Evolutionary conservation across 2,888 invertebrate genomes (phyloP).

Genomic region (Alloplasta piceator): DNA sequence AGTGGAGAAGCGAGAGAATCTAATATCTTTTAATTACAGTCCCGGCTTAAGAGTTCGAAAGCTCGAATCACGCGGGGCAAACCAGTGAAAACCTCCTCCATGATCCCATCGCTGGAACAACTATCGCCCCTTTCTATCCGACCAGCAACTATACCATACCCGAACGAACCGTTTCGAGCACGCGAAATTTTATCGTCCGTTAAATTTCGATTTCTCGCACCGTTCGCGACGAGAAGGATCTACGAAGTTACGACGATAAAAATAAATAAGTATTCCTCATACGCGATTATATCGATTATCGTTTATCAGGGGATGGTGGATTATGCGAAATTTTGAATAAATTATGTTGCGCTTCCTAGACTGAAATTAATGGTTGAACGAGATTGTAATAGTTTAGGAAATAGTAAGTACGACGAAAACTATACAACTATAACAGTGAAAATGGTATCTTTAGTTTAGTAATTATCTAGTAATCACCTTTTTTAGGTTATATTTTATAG

Average conservation of each 20-base stretch:
- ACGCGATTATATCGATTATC: neutral
- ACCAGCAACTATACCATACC: neutral
- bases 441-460: too few relatives aligned
- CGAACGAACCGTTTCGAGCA: slow-evolving; percentile 25
- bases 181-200: slow-evolving; percentile 63
- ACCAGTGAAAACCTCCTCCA: slow-evolving; percentile 9
- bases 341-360: too few relatives aligned
- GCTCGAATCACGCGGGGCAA: slow-evolving; percentile 60
- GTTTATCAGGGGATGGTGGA: neutral
- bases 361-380: too few relatives aligned
- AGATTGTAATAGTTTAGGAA: too few relatives aligned
- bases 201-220: slow-evolving; percentile 61
- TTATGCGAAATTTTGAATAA: too few relatives aligned
- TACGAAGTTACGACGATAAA: slow-evolving; percentile 19
- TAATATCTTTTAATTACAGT: slow-evolving; percentile 65
- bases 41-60: slow-evolving; percentile 65
- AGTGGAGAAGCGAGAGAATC: slow-evolving; percentile 55
- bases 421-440: too few relatives aligned
- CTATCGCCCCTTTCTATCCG: neutral
- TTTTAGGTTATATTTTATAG: too few relatives aligned
- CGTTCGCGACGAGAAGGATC: slow-evolving; percentile 23
- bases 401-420: too few relatives aligned
- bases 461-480: too few relatives aligned
- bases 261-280: slow-evolving; percentile 13
- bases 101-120: slow-evolving; percentile 28